Conservation (phyloP, 2,113 vertebrate genomes). For the Micronycteris hirsuta region DNA sequence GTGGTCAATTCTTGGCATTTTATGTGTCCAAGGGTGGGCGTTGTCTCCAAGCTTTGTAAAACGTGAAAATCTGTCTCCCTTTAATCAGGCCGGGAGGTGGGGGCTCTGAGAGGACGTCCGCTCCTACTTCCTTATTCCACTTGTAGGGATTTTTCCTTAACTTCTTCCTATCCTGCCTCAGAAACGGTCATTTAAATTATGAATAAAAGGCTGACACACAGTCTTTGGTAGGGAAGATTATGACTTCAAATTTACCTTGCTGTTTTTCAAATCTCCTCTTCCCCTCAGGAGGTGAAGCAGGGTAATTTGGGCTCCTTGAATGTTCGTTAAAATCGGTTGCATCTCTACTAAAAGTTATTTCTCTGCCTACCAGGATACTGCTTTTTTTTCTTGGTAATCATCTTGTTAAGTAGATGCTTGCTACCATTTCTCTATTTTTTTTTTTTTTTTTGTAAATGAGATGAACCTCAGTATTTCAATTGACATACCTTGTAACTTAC, state of each 20-base stretch:
- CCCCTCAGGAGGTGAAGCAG: neutral
- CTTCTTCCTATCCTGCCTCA: neutral
- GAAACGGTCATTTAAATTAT: neutral
- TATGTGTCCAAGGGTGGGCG: too few relatives aligned
- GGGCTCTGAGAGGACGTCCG: neutral
- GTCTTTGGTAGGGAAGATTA: neutral
- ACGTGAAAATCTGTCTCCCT: neutral
- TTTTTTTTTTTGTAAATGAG: constrained; percentile 6
- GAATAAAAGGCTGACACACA: neutral
- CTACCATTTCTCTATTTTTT: neutral
- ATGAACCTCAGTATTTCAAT: neutral
- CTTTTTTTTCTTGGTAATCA: neutral
- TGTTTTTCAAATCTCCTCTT: neutral
- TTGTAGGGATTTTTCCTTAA: neutral
- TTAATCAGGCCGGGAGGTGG: neutral
- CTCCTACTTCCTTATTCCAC: neutral
- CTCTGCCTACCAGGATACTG: neutral
- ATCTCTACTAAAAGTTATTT: neutral
- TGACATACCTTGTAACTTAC: neutral
- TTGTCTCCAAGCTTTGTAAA: neutral
- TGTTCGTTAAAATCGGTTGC: neutral
- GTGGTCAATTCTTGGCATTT: neutral
- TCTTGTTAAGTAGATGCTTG: neutral
- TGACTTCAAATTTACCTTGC: neutral
- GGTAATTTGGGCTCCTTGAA: neutral